These are phyloP conservation scores for Pandemis corylana DNA, from an alignment of 2,888 invertebrate genomes.

Conservation along the genomic window DNA sequence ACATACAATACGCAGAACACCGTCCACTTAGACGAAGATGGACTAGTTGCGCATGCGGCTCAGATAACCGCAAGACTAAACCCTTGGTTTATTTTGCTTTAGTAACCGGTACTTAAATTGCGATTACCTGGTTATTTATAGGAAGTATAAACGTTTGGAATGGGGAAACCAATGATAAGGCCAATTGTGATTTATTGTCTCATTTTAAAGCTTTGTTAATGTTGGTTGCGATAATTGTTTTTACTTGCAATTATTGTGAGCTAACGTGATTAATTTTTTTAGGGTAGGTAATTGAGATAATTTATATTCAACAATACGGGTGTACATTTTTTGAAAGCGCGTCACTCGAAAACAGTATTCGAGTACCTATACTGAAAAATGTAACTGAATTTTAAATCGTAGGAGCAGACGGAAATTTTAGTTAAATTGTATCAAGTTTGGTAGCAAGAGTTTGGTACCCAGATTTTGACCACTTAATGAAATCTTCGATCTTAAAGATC, in stretches of 20 bases:
- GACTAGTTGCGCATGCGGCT: constrained; percentile 12
- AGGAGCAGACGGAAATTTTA: too few species aligned
- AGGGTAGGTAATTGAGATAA: too few species aligned
- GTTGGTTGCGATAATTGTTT: background rate
- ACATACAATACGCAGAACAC: background rate
- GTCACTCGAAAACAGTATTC: too few species aligned
- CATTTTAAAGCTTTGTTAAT: constrained; percentile 2
- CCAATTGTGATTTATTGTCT: constrained; percentile 61
- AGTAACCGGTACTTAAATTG: constrained; percentile 38
- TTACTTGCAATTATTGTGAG: background rate
- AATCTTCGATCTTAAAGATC: too few species aligned
- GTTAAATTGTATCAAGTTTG: too few species aligned
- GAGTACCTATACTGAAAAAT: too few species aligned
- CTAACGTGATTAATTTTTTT: too few species aligned
- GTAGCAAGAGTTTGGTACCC: too few species aligned
- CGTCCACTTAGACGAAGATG: constrained; percentile 24
- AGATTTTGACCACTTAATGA: too few species aligned
- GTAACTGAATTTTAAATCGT: too few species aligned
- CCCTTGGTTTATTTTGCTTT: constrained; percentile 26
- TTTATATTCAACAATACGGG: too few species aligned
- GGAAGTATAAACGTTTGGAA: constrained; percentile 57
- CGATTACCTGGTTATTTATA: constrained; percentile 44
- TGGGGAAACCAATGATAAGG: constrained; percentile 56
- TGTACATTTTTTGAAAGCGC: too few species aligned
- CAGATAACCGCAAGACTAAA: constrained; percentile 29